Conservation (phyloP, 1,140 invertebrate genomes). For the Penaeus indicus region DNA sequence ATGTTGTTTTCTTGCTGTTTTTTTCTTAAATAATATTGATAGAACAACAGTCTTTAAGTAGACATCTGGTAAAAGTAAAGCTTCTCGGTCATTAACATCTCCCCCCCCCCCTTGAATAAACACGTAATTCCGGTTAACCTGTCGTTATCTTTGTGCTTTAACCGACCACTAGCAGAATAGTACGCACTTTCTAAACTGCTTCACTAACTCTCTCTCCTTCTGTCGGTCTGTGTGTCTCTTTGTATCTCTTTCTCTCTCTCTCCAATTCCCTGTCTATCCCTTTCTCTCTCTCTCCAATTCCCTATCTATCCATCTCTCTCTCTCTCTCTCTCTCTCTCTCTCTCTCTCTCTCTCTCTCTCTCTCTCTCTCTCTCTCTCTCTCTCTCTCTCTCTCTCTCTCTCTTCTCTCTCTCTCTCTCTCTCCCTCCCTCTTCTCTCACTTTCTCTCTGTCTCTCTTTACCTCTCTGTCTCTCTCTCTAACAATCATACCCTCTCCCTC, state of each 20-base stretch:
- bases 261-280: background rate
- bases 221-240: background rate
- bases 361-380: background rate
- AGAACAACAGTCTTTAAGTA: no score
- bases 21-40: no score
- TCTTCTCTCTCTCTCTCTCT: conserved; percentile 29
- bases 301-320: background rate
- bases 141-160: no score
- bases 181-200: no score
- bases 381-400: conserved; percentile 1
- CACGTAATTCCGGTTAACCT: no score
- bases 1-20: no score
- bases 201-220: background rate
- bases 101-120: no score
- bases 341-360: background rate
- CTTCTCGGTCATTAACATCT: no score
- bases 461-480: conserved; percentile 17
- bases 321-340: background rate
- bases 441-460: conserved; percentile 10
- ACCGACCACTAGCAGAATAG: no score
- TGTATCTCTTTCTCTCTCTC: background rate
- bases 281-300: background rate
- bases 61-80: no score
- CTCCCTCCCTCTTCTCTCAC: conserved; percentile 26
- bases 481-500: background rate